Conservation (phyloP, 1,140 invertebrate genomes). For the Schlechtendalia chinensis region DNA sequence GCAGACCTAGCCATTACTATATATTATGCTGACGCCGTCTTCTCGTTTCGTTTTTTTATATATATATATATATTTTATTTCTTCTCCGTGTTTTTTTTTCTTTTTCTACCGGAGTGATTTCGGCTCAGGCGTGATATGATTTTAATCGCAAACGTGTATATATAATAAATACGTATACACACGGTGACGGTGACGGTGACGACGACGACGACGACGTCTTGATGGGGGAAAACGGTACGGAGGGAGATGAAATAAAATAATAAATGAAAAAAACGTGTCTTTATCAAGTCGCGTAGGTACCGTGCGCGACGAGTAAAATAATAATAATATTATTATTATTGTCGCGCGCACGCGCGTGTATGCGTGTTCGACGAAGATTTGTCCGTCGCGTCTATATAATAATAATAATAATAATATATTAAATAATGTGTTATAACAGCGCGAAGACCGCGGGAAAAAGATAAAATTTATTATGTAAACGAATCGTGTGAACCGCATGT, state of each 20-base stretch:
- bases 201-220: too few species aligned
- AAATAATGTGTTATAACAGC: too few species aligned
- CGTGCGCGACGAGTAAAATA: slow-evolving; percentile 10
- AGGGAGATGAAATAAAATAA: not conserved
- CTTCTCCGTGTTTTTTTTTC: too few species aligned
- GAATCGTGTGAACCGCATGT: slow-evolving; percentile 40
- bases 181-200: too few species aligned
- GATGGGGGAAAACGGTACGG: not conserved
- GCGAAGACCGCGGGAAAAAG: not conserved
- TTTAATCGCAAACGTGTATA: slow-evolving; percentile 20
- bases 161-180: not conserved
- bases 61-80: not conserved
- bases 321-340: slow-evolving; percentile 27
- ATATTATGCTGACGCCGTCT: slow-evolving; percentile 2
- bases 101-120: not conserved
- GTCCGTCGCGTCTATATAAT: not conserved
- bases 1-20: not conserved
- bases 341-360: slow-evolving; percentile 4
- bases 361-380: not conserved
- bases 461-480: slow-evolving; percentile 31
- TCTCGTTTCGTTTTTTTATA: not conserved
- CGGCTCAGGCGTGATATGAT: slow-evolving; percentile 24
- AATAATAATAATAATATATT: not conserved
- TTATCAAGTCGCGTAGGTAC: slow-evolving; percentile 16
- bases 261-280: slow-evolving; percentile 6